Evolutionary conservation across 2,797 vertebrate species (phyloP), one percentile per base, ranked within the genome.

Genomic region (Chiroxiphia lanceolata): DNA sequence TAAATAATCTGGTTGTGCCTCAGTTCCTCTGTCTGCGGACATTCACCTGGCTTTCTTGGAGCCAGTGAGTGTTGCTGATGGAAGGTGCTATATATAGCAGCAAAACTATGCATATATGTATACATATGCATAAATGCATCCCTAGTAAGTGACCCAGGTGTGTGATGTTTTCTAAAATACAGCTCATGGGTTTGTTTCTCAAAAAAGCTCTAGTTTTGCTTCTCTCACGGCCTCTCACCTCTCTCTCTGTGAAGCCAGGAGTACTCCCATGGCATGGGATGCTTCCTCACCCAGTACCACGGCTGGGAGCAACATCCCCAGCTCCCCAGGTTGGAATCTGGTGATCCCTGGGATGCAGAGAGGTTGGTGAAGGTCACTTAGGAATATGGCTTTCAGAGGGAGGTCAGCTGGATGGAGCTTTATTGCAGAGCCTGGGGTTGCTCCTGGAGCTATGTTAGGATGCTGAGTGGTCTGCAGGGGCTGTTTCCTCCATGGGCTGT

Each of bases 1-100:
- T 95, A 93, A 96, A 95, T 96, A 94, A 88, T 54, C 85, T 65
- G 75, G 83, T 83, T 94, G 94, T 97, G 87, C 89, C 95, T 97
- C 95, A 81, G 91, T 96, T 96, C 95, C 74, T 90, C 91, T 90
- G 85, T 88, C 92, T 93, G 65, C 0, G 74, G 95, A 96, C 93
- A 82, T 82, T 94, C 86, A 74, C 84, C 80, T 94, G 89, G 76
- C 54, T 75, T 47, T 88, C 67, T 76, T 50, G 56, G 83, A 89
- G 53, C 34, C 89, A 38, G 31, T 1, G 31, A 91, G 70, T 20
- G 6, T 31, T 91, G 81, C 89, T 94, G 91, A 93, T 94, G 69
- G 91, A 63, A 93, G 59, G 25, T 61, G 40, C 91, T 96, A 84
- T 94, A 76, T 88, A 79, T 88, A 95, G 96, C 63, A 90, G 80